Conservation (phyloP, 2,888 invertebrate species). For the Euphydryas editha region DNA sequence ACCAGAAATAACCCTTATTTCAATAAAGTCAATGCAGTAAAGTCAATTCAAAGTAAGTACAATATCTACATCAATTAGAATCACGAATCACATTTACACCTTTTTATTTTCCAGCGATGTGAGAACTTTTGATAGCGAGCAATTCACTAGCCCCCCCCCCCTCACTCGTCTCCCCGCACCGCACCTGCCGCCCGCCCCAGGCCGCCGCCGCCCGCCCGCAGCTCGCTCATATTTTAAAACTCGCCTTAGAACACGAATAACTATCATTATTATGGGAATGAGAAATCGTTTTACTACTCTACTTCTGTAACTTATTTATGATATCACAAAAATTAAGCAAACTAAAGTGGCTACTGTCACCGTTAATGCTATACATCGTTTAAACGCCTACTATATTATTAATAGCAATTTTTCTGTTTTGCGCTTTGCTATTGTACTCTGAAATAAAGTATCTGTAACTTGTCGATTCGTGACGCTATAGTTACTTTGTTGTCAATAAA, state of each 20-base stretch:
- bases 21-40: neutral
- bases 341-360: neutral
- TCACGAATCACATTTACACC: slow-evolving; percentile 9
- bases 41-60: neutral
- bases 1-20: neutral
- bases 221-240: slow-evolving; percentile 9
- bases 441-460: neutral
- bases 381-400: neutral
- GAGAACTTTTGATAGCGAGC: slow-evolving; percentile 10
- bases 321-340: neutral
- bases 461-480: no score
- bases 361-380: neutral
- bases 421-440: neutral
- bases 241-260: slow-evolving; percentile 12
- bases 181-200: neutral
- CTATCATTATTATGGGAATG: neutral
- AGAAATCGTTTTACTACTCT: neutral
- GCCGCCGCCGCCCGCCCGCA: neutral
- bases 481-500: no score
- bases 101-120: slow-evolving; percentile 16
- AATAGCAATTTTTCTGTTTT: neutral
- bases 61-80: neutral
- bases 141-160: neutral
- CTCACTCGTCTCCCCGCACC: no score
- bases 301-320: neutral